Conservation (phyloP, 1,140 invertebrate species). For the Philopotamus ludificatus region DNA sequence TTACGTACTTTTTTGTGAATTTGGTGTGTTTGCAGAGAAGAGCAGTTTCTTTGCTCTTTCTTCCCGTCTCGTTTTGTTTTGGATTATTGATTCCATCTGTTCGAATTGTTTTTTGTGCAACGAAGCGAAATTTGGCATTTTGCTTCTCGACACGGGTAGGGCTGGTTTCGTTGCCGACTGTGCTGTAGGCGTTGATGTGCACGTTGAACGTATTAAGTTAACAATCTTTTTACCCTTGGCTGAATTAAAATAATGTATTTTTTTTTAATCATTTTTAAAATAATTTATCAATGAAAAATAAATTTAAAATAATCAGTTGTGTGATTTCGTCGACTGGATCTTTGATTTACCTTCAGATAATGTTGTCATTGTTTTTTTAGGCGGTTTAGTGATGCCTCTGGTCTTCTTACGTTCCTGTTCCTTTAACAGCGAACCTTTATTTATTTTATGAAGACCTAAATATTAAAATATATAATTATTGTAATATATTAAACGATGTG, state of each 20-base stretch:
- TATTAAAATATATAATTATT: no score
- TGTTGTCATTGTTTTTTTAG: slow-evolving; percentile 18
- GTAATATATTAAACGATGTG: background rate
- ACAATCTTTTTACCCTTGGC: slow-evolving; percentile 20
- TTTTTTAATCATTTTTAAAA: no score
- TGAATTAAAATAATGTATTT: slow-evolving; percentile 6
- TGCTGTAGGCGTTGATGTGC: slow-evolving; percentile 20
- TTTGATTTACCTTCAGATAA: slow-evolving; percentile 32
- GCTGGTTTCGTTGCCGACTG: background rate
- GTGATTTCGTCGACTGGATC: no score
- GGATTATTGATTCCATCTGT: slow-evolving; percentile 64
- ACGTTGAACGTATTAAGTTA: slow-evolving; percentile 11
- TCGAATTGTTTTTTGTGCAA: slow-evolving; percentile 63
- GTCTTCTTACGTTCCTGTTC: background rate
- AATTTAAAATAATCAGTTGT: background rate
- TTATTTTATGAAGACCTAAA: background rate
- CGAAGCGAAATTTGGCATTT: slow-evolving; percentile 63
- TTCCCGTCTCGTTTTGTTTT: slow-evolving; percentile 57
- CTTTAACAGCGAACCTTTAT: background rate
- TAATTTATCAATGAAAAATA: no score
- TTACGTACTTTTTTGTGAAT: slow-evolving; percentile 25
- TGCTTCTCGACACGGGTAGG: slow-evolving; percentile 46
- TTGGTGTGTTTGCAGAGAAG: slow-evolving; percentile 40
- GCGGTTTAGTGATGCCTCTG: slow-evolving; percentile 14
- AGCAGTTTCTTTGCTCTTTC: slow-evolving; percentile 53